Conservation (phyloP, 2,113 vertebrate genomes). For the Calidris pugnax region DNA sequence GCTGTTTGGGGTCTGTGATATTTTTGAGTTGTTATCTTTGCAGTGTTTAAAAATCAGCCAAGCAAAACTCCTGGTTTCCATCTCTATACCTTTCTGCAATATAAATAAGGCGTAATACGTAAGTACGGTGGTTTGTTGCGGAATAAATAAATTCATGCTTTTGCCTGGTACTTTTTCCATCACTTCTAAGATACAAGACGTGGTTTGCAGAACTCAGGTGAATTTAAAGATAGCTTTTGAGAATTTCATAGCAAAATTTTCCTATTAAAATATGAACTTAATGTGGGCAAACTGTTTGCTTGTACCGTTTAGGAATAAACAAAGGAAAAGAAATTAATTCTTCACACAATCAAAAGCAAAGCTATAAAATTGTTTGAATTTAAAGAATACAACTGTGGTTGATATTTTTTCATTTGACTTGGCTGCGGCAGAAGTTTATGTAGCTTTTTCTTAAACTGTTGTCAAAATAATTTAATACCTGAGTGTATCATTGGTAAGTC, state of each 20-base stretch:
- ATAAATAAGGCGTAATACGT: background rate
- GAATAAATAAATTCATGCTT: background rate
- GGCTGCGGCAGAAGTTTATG: background rate
- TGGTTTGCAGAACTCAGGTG: background rate
- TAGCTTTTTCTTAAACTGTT: background rate
- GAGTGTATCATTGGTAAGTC: background rate
- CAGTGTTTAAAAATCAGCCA: background rate
- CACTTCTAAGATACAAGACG: background rate
- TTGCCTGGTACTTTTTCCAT: background rate
- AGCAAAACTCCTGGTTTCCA: background rate
- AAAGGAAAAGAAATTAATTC: background rate
- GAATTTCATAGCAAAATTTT: background rate
- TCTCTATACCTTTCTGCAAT: background rate
- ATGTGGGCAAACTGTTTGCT: background rate
- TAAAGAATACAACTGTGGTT: background rate
- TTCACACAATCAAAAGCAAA: background rate
- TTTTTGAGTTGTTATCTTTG: background rate
- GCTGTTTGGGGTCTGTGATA: background rate
- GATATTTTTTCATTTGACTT: background rate
- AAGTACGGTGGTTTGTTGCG: background rate
- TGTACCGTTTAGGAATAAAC: background rate
- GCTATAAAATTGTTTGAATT: background rate
- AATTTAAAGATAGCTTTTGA: background rate
- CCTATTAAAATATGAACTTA: background rate
- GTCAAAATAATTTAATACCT: background rate